Base-by-base conservation (phyloP, 2,888 invertebrate genomes). In the Mystacides longicornis region DNA sequence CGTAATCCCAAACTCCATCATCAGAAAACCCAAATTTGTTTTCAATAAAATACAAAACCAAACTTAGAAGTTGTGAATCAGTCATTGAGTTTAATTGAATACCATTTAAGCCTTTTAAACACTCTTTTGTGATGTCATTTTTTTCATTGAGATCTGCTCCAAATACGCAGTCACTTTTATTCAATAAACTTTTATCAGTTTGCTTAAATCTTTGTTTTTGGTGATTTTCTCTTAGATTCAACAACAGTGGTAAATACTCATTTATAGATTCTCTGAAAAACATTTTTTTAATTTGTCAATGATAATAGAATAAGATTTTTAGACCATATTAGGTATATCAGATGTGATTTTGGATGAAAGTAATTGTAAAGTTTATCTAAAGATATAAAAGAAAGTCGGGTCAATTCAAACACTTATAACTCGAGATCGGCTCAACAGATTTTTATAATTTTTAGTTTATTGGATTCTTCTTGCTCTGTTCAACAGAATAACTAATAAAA, bases 41-140 rank as follows among this genome's bases (percentile, higher is more conserved):
- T 51, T 59, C 59, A 11, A 59, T 57, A 3, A 54, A 50, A 51
- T 57, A 59, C 14, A 57, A 21, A 2, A 49, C 23, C 4, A 59
- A 18, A 11, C 37, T 21, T 21, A 59, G 27, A 16, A 57, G 21
- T 37, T 54, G 52, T 20, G 23, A 19, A 11, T 59, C 46, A 42
- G 9, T 50, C 20, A 59, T 23, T 27, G 27, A 54, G 19, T 33
- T 33, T 14, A 46, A 47, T 19, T 58, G 50, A 18, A 55, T 27
- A 37, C 49, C 43, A 3, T 33, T 31, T n/a, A 31, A 18, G 20
- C 45, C 49, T 23, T 42, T 43, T n/a, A 43, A 49, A n/a, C 23
- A n/a, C n/a, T n/a, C n/a, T n/a, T n/a, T n/a, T n/a, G n/a, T n/a
- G n/a, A n/a, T n/a, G n/a, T n/a, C 27, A 27, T 27, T 7, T 27